These are phyloP conservation scores for Heteractis magnifica DNA, from an alignment of 92 coral and sea anemone genomes.

Conservation along the genomic window DNA sequence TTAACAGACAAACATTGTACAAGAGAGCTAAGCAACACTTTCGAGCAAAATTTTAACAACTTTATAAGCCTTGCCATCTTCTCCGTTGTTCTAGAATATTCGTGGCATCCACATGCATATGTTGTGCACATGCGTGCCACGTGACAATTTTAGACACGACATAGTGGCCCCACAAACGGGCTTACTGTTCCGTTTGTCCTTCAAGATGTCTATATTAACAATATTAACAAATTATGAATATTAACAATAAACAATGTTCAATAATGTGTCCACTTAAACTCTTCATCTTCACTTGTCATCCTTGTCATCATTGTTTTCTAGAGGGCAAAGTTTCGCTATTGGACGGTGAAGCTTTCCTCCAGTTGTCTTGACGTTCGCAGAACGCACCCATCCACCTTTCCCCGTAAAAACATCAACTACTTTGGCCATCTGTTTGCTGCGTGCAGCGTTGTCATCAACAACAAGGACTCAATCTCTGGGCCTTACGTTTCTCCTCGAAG, in stretches of 20 bases:
- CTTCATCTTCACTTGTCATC: too few relatives aligned
- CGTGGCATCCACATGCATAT: too few relatives aligned
- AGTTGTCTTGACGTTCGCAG: conserved; percentile 45
- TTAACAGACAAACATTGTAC: too few relatives aligned
- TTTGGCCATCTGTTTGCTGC: conserved; percentile 35
- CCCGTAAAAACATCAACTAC: conserved; percentile 48
- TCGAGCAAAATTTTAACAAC: too few relatives aligned
- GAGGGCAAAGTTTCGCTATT: too few relatives aligned
- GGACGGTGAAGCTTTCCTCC: conserved; percentile 38
- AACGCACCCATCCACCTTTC: conserved; percentile 38
- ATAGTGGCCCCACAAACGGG: conserved; percentile 47
- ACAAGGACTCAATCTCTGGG: conserved; percentile 21
- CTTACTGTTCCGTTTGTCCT: conserved; percentile 9
- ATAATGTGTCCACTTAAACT: conserved; percentile 16
- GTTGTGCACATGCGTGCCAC: too few relatives aligned
- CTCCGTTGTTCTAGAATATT: too few relatives aligned
- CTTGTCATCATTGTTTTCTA: too few relatives aligned
- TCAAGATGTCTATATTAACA: neutral
- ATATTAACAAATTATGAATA: neutral
- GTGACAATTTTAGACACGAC: conserved; percentile 17
- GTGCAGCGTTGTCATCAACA: conserved; percentile 27
- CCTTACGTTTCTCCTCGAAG: conserved; percentile 13
- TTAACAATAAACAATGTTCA: conserved; percentile 25
- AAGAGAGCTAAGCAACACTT: too few relatives aligned
- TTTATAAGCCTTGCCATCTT: too few relatives aligned